Evolutionary conservation across 2,113 vertebrate species (phyloP), one percentile per base, ranked within the genome.

Genomic region (Laterallus jamaicensis): DNA sequence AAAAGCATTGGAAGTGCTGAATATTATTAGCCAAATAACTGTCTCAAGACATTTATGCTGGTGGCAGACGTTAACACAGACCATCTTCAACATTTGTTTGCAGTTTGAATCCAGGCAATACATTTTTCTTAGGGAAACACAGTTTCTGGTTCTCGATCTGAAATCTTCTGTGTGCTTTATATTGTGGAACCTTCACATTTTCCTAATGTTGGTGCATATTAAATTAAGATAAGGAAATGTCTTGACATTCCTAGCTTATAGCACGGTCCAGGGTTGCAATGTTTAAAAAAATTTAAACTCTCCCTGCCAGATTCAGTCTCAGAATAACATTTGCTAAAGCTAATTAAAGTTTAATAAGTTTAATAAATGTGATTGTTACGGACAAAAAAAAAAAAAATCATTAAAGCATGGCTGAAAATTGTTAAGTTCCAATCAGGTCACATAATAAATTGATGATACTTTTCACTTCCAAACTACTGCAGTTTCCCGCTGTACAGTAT

Each of bases 341-440:
- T 98, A 98, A 99, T 98, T 98, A 99, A 98, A 98, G 98, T 98
- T 99, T 98, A 98, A 98, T 99, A 98, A 98, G 98, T 98, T 99
- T 99, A 98, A 98, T 97, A 98, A 98, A 98, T 98, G 98, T 97
- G 97, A 97, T 98, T 97, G 98, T 98, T 98, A 98, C 85, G 25
- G 98, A 97, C 83, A 86, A 97, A 98, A 98, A 98, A 94, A 98
- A 98, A 94, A 98, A 94, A 77, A 98, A 96, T 97, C 97, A 98
- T 98, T 98, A 98, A 98, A 98, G 98, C 82, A 78, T 97, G 97
- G 89, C 96, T 97, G 98, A 97, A 96, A 97, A 98, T 96, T 91
- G 94, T 97, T 97, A 97, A 97, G 97, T 97, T 97, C 94, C 91
- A 95, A 96, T 97, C 95, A 94, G 94, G 97, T 98, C 98, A 98